Conservation (phyloP, 1,140 invertebrate genomes). For the Cecropterus lyciades region DNA sequence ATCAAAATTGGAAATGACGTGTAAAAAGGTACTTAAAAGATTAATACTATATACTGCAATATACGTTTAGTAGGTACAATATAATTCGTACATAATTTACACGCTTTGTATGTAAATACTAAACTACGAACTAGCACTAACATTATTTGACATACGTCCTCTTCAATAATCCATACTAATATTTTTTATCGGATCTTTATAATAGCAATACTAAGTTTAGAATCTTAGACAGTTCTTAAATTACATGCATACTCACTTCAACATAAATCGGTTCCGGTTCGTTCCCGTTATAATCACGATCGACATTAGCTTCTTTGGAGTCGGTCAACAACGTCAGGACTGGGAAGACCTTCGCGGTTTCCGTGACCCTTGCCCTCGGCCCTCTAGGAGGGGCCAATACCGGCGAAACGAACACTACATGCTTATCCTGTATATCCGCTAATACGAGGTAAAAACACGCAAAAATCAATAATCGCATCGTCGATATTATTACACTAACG, state of each 20-base stretch:
- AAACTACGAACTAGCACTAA: no score
- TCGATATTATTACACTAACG: constrained; percentile 32
- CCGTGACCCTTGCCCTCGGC: constrained; percentile 48
- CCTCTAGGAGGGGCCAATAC: constrained; percentile 58
- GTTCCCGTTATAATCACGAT: constrained; percentile 27
- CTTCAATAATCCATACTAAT: no score
- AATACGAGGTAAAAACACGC: neutral
- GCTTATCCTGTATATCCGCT: constrained; percentile 18
- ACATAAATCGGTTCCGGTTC: constrained; percentile 60
- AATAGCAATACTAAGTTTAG: no score
- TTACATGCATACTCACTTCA: constrained; percentile 53
- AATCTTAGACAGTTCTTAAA: no score
- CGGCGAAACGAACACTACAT: constrained; percentile 56
- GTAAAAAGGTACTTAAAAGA: no score
- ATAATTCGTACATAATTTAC: no score
- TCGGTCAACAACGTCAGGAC: constrained; percentile 56
- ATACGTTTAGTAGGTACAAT: no score
- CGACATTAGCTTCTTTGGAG: constrained; percentile 36
- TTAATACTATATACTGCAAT: no score
- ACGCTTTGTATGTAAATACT: no score
- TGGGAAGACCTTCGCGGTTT: constrained; percentile 74
- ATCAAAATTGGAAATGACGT: no score
- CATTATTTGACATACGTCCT: no score
- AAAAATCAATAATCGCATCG: constrained; percentile 37
- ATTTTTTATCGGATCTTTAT: no score